Evolutionary conservation across 2,888 invertebrate species (phyloP), one percentile per base, ranked within the genome.

Genomic region (Bombylius discolor): DNA sequence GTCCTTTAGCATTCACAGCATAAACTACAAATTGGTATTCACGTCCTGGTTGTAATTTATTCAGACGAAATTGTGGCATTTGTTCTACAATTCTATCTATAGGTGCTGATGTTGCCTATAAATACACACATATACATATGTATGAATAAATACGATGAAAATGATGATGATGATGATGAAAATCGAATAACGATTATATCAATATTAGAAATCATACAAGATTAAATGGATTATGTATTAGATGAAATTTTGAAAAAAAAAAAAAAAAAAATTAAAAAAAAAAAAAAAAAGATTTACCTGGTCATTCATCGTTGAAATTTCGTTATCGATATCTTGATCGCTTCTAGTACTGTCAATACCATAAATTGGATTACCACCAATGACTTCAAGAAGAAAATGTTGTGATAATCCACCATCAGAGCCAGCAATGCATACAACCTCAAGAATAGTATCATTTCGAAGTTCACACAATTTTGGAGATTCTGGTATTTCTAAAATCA

Each of bases 341-440:
- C 68, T 68, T 52, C 72, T 67, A 49, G 75, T 75, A 61, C 72
- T 66, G 61, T 76, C 78, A 57, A 78, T 78, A 64, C 80, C 77
- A 55, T 72, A 72, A 11, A 72, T 65, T 50, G 72, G 66, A 74
- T 83, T 79, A 68, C 71, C 73, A 47, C 81, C 84, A 68, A 82
- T 77, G 63, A 88, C 88, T 74, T 90, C 89, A 62, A 90, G 77
- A 55, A 89, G 78, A 73, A 90, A 91, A 74, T 85, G 83, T 71
- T 91, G 90, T 36, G 85, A 81, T 50, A 89, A 78, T 13, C 90
- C 90, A 6, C 90, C 90, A 68, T 89, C 89, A 68, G 82, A 82
- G 49, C 90, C 89, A 0, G 89, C 84, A 61, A 81, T 78, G 72
- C 90, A 90, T 62, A 80, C 81, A 61, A 86, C 81, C 68, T 83